These are phyloP conservation scores for Trisateles emortualis DNA, from an alignment of 2,888 invertebrate genomes.

Conservation along the genomic window DNA sequence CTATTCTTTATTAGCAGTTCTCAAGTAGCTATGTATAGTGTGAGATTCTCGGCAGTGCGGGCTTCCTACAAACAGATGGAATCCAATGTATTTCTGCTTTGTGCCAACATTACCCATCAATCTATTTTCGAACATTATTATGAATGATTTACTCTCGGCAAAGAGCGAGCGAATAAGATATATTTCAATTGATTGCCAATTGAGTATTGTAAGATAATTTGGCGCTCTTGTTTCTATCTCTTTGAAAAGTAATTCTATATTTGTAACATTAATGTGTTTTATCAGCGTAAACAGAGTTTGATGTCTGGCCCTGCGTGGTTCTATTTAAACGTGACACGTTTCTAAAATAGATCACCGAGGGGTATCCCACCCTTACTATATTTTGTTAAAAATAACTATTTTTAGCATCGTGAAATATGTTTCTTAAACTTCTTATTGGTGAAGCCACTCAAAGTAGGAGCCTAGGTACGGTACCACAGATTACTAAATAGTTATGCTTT, in stretches of 20 bases:
- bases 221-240: constrained; percentile 23
- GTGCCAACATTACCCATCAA: constrained; percentile 32
- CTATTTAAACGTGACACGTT: constrained; percentile 19
- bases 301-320: not conserved
- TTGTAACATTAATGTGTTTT: constrained; percentile 15
- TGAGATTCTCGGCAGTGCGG: constrained; percentile 14
- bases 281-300: not conserved
- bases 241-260: constrained; percentile 19
- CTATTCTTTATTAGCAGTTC: constrained; percentile 13
- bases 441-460: too few species aligned
- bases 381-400: constrained; percentile 16
- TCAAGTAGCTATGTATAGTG: constrained; percentile 5
- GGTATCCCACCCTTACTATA: constrained; percentile 14
- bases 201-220: constrained; percentile 36
- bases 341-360: constrained; percentile 12
- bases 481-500: too few species aligned
- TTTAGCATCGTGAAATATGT: constrained; percentile 2
- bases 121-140: constrained; percentile 38
- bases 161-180: constrained; percentile 24
- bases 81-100: constrained; percentile 38
- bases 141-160: constrained; percentile 30
- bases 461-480: too few species aligned
- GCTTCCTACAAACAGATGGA: constrained; percentile 38
- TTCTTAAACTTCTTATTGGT: not conserved
- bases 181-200: constrained; percentile 39